A percentile compares a stretch with the other conserved stretches of the same genome.
Evolutionary conservation across 2,113 vertebrate genomes (phyloP).

Genomic region (Lontra canadensis): DNA sequence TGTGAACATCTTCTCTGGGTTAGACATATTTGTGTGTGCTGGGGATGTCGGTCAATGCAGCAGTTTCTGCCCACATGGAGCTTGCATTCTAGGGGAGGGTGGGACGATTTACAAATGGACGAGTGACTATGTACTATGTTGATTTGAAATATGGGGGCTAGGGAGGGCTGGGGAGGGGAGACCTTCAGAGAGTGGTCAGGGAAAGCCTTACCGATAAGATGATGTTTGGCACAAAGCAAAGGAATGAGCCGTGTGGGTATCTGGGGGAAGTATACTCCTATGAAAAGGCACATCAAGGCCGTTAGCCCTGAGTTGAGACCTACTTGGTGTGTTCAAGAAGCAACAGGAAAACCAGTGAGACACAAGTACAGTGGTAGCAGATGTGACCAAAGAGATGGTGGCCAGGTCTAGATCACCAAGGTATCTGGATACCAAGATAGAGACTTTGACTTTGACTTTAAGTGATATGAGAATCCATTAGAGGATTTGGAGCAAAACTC

Average conservation of each 20-base stretch:
- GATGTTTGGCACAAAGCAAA: not conserved
- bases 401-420: not conserved
- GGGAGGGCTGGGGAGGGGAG: not conserved
- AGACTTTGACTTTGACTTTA: conserved; percentile 16
- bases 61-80: not conserved
- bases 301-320: not conserved
- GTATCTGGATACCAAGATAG: not conserved
- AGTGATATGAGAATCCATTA: not conserved
- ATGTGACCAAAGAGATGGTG: too few relatives aligned
- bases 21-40: not conserved
- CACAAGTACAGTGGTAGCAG: not conserved
- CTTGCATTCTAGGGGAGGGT: not conserved
- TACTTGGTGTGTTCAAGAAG: not conserved
- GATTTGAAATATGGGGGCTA: not conserved
- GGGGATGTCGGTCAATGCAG: not conserved
- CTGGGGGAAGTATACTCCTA: not conserved
- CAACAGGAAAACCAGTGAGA: not conserved
- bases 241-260: not conserved
- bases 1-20: not conserved
- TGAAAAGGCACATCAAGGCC: not conserved
- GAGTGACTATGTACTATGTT: not conserved
- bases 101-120: not conserved
- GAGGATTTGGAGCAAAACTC: not conserved
- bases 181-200: not conserved
- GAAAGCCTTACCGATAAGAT: not conserved